These are phyloP conservation scores for Aphaenogaster rudis DNA, from an alignment of 1,140 invertebrate species.

Conservation along the genomic window DNA sequence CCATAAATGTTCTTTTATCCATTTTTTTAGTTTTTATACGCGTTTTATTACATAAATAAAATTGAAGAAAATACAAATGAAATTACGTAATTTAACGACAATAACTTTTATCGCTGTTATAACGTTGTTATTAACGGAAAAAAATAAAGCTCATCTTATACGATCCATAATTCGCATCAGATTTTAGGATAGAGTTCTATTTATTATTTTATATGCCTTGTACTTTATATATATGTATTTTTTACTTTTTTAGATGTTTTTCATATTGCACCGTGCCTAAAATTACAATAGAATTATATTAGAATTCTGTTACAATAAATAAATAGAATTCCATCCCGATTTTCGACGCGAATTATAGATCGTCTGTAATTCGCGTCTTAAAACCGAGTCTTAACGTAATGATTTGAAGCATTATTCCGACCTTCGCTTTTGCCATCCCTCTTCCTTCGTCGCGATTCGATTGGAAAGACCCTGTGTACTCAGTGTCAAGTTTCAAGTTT, in stretches of 20 bases:
- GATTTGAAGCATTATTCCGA: not conserved
- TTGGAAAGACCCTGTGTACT: not conserved
- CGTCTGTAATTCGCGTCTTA: not conserved
- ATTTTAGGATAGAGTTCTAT: not conserved
- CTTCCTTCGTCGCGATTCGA: not conserved
- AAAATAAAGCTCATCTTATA: not conserved
- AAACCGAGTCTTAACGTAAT: not conserved
- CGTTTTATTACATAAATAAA: not conserved
- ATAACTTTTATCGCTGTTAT: not conserved
- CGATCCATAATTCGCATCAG: not conserved
- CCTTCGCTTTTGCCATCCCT: not conserved
- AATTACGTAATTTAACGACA: not conserved
- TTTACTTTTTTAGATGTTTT: not conserved
- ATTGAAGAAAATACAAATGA: not conserved
- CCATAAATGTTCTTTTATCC: not conserved
- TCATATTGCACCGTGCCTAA: not conserved
- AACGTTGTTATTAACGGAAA: not conserved
- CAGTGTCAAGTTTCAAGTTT: conserved; percentile 53
- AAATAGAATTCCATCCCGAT: not conserved
- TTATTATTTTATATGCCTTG: not conserved
- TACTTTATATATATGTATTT: not conserved
- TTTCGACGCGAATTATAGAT: not conserved
- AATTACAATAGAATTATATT: not conserved
- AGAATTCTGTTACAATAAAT: not conserved
- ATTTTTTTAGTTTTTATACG: conserved; percentile 7